Base-by-base conservation (phyloP, 2,113 vertebrate species). In the Brachyhypopomus occidentalis region DNA sequence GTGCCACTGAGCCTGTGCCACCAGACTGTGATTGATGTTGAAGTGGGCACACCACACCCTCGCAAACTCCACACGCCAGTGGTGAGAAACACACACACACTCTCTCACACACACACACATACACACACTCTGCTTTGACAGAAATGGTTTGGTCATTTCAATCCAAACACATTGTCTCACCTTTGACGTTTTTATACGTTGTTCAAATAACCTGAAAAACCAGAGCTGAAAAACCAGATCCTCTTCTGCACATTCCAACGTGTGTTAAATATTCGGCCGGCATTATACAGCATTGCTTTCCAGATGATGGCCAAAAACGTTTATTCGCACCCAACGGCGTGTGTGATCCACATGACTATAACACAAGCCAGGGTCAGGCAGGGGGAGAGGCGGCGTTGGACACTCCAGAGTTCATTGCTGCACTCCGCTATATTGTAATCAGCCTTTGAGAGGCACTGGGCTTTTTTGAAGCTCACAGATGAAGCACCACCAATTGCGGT, bases 71-170 rank as follows among this genome's bases (percentile, higher is more conserved):
- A 72, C 75, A 76, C 34, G 52, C 72, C 78, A 52, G 62, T 27
- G 55, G 58, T 16, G 73, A 72, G 82, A 88, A 88, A 78, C 75
- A 76, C 78, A 62, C 83, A 84, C 60, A 64, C 71, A 66, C 62
- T 19, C 12, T 20, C 23, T 72, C 17, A 20, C 66, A 79, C 45
- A 52, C 12, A 2, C 45, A 41, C 9, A 41, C 9, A 84, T 45
- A 63, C 70, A 56, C 60, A 22, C 11, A 34, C 23, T 74, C 83
- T 78, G 19, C 45, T 89, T 84, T 89, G 88, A 91, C 86, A 89
- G 86, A 88, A 92, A 91, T 88, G 80, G 79, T 84, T 87, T 58
- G 76, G 87, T 87, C 88, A 77, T 87, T 89, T 81, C 63, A 83
- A 83, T 89, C 84, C 88, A 75, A 84, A 75, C 78, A 71, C 78